These are phyloP conservation scores for Invenusta paracnida DNA, from an alignment of 2,888 invertebrate species.

Conservation along the genomic window DNA sequence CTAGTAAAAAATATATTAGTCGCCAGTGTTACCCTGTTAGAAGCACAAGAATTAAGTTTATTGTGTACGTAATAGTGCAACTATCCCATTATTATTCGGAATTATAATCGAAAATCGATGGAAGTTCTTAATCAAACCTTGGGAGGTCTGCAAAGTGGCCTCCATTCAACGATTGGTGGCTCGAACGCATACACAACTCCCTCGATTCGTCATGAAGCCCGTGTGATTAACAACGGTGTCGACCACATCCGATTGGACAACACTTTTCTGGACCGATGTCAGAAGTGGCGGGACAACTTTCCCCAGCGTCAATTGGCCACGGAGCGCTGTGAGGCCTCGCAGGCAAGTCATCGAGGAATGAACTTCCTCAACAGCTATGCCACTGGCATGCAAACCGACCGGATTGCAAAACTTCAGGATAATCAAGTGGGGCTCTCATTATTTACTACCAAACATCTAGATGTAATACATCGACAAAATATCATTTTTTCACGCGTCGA, in stretches of 20 bases:
- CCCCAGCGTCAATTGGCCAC: conserved; percentile 13
- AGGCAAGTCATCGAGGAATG: not conserved
- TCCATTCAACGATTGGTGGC: not conserved
- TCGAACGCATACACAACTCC: not conserved
- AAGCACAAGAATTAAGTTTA: no score
- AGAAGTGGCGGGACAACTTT: not conserved
- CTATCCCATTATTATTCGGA: no score
- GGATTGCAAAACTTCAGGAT: not conserved
- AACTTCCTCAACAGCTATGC: not conserved
- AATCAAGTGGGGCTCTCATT: no score
- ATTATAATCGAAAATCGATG: not conserved
- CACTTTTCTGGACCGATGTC: not conserved
- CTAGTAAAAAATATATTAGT: no score
- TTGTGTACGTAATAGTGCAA: no score
- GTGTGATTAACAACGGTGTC: not conserved
- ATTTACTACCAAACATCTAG: no score
- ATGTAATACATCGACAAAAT: no score
- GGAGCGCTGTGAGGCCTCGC: not conserved
- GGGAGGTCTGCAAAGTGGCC: not conserved
- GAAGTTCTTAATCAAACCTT: not conserved
- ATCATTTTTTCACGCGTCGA: no score
- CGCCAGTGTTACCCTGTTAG: no score
- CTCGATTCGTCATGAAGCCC: not conserved
- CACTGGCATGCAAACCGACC: not conserved
- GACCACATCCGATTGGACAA: conserved; percentile 17